A percentile compares a stretch with the other conserved stretches of the same genome.
Evolutionary conservation across 2,888 invertebrate genomes (phyloP).

Genomic region (Ochlodes sylvanus): DNA sequence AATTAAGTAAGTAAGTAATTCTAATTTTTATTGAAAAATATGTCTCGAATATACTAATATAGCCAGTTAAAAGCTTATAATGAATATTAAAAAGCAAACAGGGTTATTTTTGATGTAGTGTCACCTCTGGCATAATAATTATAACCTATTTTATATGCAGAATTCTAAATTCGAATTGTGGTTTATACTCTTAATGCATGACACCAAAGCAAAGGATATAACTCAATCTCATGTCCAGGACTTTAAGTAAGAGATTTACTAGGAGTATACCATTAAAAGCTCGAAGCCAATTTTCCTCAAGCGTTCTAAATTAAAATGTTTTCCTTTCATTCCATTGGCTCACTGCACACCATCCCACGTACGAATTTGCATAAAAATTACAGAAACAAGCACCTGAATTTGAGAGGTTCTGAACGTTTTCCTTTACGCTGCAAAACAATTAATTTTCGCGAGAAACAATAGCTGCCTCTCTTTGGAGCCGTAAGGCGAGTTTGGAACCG

Average conservation of each 20-base stretch:
- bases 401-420: slow-evolving; percentile 31
- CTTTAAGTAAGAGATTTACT: not conserved
- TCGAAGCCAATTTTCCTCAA: slow-evolving; percentile 2
- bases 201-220: too few relatives aligned
- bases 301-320: not conserved
- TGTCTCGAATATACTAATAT: too few relatives aligned
- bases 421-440: slow-evolving; percentile 36
- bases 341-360: slow-evolving; percentile 18
- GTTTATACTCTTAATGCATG: too few relatives aligned
- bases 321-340: slow-evolving; percentile 15
- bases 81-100: too few relatives aligned
- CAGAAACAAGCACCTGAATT: slow-evolving; percentile 30
- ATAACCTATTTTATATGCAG: too few relatives aligned
- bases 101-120: too few relatives aligned
- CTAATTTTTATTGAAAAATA: too few relatives aligned
- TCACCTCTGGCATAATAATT: too few relatives aligned
- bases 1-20: too few relatives aligned
- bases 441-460: slow-evolving; percentile 36
- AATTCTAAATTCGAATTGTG: too few relatives aligned
- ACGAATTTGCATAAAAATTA: slow-evolving; percentile 32
- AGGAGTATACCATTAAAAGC: not conserved
- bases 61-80: too few relatives aligned
- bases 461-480: slow-evolving; percentile 37
- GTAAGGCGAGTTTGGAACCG: slow-evolving; percentile 63
- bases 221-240: too few relatives aligned